Percentiles rank a stretch among this genome's conserved stretches.
Conservation (phyloP, 2,888 invertebrate genomes). For the Pelosia muscerda region DNA sequence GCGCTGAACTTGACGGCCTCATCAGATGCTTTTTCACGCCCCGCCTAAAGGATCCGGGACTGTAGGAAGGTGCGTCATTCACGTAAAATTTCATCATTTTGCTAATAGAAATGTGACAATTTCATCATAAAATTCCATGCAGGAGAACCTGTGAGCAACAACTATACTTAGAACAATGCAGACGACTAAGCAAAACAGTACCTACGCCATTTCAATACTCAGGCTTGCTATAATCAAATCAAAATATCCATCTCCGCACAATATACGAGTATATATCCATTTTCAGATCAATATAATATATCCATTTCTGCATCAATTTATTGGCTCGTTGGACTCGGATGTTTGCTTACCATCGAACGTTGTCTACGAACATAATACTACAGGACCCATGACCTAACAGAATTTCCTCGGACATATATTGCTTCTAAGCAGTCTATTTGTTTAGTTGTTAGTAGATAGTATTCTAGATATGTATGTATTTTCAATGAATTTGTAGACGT, state of each 20-base stretch:
- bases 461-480: background rate
- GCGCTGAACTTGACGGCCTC: too few species aligned
- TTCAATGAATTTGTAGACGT: background rate
- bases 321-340: background rate
- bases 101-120: too few species aligned
- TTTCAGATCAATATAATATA: too few species aligned
- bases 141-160: too few species aligned
- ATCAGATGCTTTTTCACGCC: too few species aligned
- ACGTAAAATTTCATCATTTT: too few species aligned
- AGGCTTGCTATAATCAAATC: constrained; percentile 7
- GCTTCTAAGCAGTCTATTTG: background rate
- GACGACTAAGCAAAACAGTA: background rate
- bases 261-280: too few species aligned
- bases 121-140: too few species aligned
- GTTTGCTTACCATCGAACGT: constrained; percentile 3
- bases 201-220: background rate
- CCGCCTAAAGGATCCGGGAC: too few species aligned
- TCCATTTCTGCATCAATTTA: constrained; percentile 15
- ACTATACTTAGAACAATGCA: background rate
- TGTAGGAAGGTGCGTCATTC: too few species aligned
- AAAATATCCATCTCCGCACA: constrained; percentile 18
- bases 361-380: constrained; percentile 1
- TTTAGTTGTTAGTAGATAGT: background rate
- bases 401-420: background rate
- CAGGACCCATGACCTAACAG: background rate